Conservation (phyloP, 1,140 invertebrate species). For the Pogonomyrmex californicus region DNA sequence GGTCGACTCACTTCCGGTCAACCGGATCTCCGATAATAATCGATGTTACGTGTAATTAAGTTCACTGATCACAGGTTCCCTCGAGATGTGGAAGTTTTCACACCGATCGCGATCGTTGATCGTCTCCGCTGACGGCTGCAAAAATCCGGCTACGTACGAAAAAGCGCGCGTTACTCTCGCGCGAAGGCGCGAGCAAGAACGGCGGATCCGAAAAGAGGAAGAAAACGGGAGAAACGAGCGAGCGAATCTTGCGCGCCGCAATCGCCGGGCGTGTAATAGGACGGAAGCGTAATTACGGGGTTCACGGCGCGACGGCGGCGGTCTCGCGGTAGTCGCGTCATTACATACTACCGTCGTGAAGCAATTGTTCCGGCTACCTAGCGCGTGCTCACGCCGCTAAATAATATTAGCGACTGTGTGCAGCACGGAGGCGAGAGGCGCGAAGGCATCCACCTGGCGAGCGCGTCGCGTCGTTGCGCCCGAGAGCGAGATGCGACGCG, state of each 20-base stretch:
- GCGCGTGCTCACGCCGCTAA: slow-evolving; percentile 60
- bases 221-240: background rate
- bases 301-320: slow-evolving; percentile 47
- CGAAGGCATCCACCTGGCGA: slow-evolving; percentile 37
- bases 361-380: slow-evolving; percentile 70
- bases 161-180: slow-evolving; percentile 3
- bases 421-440: background rate
- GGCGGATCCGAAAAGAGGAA: slow-evolving; percentile 4
- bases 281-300: slow-evolving; percentile 75
- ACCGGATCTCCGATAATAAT: slow-evolving; percentile 53
- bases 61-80: slow-evolving; percentile 34
- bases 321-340: slow-evolving; percentile 72
- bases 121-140: no score
- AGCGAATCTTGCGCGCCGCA: slow-evolving; percentile 56
- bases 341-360: slow-evolving; percentile 66
- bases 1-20: slow-evolving; percentile 51
- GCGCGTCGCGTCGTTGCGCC: slow-evolving; percentile 14
- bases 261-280: slow-evolving; percentile 68
- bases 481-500: background rate
- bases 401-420: slow-evolving; percentile 69
- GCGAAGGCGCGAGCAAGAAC: background rate
- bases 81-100: background rate
- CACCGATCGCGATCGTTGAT: background rate
- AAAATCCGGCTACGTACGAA: background rate
- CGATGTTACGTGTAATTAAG: slow-evolving; percentile 61